Evolutionary conservation across 2,113 vertebrate genomes (phyloP).

Genomic region (Coryphaenoides rupestris): DNA sequence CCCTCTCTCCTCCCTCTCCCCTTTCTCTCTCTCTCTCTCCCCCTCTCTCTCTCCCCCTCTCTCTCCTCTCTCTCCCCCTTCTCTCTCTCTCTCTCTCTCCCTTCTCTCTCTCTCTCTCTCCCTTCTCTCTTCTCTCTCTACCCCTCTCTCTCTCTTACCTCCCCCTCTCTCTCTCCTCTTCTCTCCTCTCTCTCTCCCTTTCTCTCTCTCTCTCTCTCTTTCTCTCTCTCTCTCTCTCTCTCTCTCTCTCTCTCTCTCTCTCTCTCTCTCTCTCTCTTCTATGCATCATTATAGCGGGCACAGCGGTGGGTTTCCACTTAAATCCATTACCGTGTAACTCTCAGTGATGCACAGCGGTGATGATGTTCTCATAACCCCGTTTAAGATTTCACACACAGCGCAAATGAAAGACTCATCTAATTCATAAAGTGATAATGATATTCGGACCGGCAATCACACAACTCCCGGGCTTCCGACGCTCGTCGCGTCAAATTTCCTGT

Average conservation of each 20-base stretch:
- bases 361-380: constrained; percentile 56
- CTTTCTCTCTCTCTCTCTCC: neutral
- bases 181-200: too few relatives aligned
- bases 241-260: constrained; percentile 13
- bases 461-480: neutral
- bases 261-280: constrained; percentile 21
- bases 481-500: neutral
- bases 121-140: neutral
- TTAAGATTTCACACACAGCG: constrained; percentile 50
- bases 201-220: neutral
- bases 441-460: constrained; percentile 18
- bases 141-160: neutral
- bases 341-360: constrained; percentile 44
- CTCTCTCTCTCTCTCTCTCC: constrained; percentile 5
- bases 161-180: neutral
- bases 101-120: neutral
- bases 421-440: constrained; percentile 50
- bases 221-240: constrained; percentile 13
- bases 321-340: constrained; percentile 58
- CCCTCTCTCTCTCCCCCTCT: neutral
- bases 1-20: neutral
- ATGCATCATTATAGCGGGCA: constrained; percentile 52
- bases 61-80: neutral
- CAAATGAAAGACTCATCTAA: constrained; percentile 47
- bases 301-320: constrained; percentile 48